These are phyloP conservation scores for Asobara japonica DNA, from an alignment of 1,140 invertebrate genomes.

Conservation along the genomic window DNA sequence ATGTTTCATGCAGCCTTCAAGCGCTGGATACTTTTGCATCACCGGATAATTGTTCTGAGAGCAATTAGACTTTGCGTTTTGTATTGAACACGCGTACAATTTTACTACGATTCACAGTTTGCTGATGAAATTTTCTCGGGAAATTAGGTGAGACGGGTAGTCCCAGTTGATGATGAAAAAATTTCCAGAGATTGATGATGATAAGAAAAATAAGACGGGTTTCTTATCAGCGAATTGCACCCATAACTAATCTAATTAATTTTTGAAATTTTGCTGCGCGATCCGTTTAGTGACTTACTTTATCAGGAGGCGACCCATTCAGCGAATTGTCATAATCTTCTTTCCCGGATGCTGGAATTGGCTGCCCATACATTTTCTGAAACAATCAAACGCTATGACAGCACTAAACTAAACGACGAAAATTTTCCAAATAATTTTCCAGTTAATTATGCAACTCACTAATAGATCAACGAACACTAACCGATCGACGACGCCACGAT, in stretches of 20 bases:
- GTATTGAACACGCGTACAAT: background rate
- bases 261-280: background rate
- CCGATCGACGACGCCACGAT: background rate
- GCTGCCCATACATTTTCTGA: background rate
- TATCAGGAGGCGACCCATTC: conserved; percentile 24
- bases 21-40: conserved; percentile 10
- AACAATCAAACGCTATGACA: background rate
- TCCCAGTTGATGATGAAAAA: background rate
- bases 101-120: background rate
- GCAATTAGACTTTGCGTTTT: conserved; percentile 5
- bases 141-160: conserved; percentile 11
- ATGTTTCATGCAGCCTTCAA: background rate
- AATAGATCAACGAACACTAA: background rate
- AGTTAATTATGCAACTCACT: background rate
- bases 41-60: conserved; percentile 13
- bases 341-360: background rate
- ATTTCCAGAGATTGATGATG: background rate
- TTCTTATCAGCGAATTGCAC: too few relatives aligned
- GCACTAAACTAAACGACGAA: too few relatives aligned
- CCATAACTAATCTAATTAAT: too few relatives aligned
- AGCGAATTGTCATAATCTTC: background rate
- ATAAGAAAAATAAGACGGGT: background rate
- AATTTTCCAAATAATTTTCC: too few relatives aligned
- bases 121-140: conserved; percentile 30
- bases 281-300: conserved; percentile 6